phyloP scores from a whole-genome alignment of 1,140 invertebrate genomes.

The Nymphalis io region DNA sequence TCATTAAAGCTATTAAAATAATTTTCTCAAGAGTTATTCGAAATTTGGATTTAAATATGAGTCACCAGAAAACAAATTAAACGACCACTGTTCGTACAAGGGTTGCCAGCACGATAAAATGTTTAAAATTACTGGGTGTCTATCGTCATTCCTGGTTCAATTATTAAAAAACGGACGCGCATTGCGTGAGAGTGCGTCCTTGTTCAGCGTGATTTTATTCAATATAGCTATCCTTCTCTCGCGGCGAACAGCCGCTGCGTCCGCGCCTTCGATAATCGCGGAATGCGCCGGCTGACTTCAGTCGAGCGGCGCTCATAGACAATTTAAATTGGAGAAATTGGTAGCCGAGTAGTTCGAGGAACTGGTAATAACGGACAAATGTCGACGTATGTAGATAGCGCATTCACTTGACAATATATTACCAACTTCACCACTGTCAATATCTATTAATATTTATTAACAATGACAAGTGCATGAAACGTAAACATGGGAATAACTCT shows the following conservation, averaged over 20 bases:
- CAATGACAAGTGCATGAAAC: conserved; percentile 39
- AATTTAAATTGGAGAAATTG: conserved; percentile 80
- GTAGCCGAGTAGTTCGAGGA: conserved; percentile 65
- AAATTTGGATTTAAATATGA: conserved; percentile 58
- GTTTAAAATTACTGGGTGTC: conserved; percentile 70
- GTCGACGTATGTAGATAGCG: conserved; percentile 54
- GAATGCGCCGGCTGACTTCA: conserved; percentile 79
- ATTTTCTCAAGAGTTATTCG: conserved; percentile 52
- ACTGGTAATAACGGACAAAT: conserved; percentile 70
- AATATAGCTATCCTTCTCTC: conserved; percentile 56
- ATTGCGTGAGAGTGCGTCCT: conserved; percentile 58
- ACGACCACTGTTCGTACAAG: conserved; percentile 67
- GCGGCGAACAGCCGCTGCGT: conserved; percentile 55
- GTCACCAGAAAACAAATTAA: conserved; percentile 73
- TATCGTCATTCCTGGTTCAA: conserved; percentile 77
- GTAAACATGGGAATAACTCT: conserved; percentile 3
- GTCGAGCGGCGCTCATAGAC: conserved; percentile 76
- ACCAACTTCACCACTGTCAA: conserved; percentile 42
- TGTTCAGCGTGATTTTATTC: conserved; percentile 60
- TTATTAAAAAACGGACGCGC: conserved; percentile 77
- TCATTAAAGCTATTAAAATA: conserved; percentile 44
- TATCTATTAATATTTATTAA: conserved; percentile 52
- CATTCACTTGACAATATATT: conserved; percentile 45
- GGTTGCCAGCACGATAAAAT: conserved; percentile 76
- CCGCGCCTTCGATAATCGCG: conserved; percentile 69